Evolutionary conservation across 2,797 vertebrate genomes (phyloP), one percentile per base, ranked within the genome.

Genomic region (Clangula hyemalis): DNA sequence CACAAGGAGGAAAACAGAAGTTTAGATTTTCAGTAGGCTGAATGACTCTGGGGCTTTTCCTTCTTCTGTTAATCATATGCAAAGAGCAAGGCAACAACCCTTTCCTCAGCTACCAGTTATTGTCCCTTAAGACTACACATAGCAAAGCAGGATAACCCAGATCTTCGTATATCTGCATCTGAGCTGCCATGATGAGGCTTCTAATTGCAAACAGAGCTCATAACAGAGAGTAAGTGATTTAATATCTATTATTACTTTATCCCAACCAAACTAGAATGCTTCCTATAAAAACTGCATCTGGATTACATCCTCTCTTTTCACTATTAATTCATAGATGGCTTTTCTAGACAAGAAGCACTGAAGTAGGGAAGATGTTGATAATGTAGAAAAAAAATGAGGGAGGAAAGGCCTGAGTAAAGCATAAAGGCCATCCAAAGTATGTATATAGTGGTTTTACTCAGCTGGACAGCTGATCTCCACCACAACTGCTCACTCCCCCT

Each of bases 111-210:
- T 76, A 28, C 11, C 24, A 34, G 13, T 21, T 43, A 22, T 56
- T 11, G 3, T 87, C 17, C 16, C 0, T 0, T 38, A 36, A 36
- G 6, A 43, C 5, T 6, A 30, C 9, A 36, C 24, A 7, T 0
- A 69, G 7, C 22, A 87, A 87, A 72, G 16, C 20, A 58, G 72
- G 5, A 13, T 56, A 54, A 66, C 39, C 16, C 53, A 34, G 49
- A 80, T 7, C 7, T 45, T 47, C 5, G 17, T 8, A 5, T 56
- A 10, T 45, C 49, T 80, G 9, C 10, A 24, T 74, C 38, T 54
- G 54, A 89, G 10, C 12, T 53, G 8, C 21, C 19, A 68, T 27
- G 43, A 11, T 8, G 24, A 81, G 34, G 17, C 20, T 80, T 94
- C 71, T 89, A 69, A 54, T 58, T 57, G 25, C 24, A 70, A 71